Conservation (phyloP, 1,140 invertebrate genomes). For the Heliothis subflexa region DNA sequence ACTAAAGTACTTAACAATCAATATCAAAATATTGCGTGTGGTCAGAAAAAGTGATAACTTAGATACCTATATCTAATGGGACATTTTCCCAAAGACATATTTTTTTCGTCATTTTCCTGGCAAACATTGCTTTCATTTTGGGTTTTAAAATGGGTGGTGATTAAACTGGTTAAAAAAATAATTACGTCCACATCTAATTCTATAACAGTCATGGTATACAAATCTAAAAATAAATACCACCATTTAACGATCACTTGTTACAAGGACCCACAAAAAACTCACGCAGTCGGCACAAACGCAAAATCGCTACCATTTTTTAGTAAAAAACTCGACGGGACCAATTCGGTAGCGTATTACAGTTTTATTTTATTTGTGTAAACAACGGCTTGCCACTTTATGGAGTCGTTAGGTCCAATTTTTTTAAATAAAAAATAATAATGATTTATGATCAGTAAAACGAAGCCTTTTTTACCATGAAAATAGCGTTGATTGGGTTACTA, state of each 20-base stretch:
- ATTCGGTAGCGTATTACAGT: constrained; percentile 69
- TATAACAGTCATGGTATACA: not conserved
- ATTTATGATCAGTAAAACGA: constrained; percentile 63
- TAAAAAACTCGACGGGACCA: constrained; percentile 60
- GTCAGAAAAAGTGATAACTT: not conserved
- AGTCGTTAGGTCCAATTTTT: constrained; percentile 65
- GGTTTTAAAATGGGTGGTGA: not conserved
- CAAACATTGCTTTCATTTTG: too few species aligned
- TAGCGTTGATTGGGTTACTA: constrained; percentile 20
- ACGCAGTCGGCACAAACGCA: constrained; percentile 47
- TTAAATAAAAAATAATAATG: constrained; percentile 60
- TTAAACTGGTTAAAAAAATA: not conserved
- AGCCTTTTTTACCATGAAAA: constrained; percentile 36
- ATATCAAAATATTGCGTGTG: not conserved
- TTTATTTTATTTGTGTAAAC: constrained; percentile 69
- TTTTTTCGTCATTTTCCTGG: not conserved
- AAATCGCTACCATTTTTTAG: constrained; percentile 67
- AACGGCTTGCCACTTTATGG: constrained; percentile 66
- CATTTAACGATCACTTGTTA: constrained; percentile 24
- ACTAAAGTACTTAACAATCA: constrained; percentile 11
- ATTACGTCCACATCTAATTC: not conserved
- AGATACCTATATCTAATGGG: not conserved
- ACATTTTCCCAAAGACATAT: not conserved
- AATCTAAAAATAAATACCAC: constrained; percentile 25
- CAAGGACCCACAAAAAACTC: constrained; percentile 40